Conservation (phyloP, 2,888 invertebrate species). For the Silvanus unidentatus region DNA sequence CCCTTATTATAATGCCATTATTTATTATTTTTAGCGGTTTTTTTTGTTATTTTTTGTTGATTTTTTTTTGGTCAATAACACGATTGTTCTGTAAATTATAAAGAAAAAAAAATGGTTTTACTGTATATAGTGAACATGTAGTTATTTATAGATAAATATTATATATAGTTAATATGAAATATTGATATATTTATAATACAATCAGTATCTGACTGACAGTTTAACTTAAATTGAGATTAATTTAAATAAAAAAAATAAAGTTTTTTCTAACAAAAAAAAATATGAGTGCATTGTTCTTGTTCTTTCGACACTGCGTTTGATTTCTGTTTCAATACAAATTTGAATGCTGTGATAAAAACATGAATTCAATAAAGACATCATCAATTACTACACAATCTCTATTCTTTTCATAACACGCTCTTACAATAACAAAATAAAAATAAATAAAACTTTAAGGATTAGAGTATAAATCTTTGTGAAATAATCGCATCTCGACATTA, state of each 20-base stretch:
- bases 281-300: too few relatives aligned
- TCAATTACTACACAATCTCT: too few relatives aligned
- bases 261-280: too few relatives aligned
- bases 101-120: conserved; percentile 32
- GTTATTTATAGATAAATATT: conserved; percentile 21
- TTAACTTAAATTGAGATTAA: conserved; percentile 37
- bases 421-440: too few relatives aligned
- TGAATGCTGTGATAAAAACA: too few relatives aligned
- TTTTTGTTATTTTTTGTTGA: conserved; percentile 29
- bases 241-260: conserved; percentile 17
- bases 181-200: conserved; percentile 48
- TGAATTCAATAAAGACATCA: too few relatives aligned
- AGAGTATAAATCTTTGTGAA: too few relatives aligned
- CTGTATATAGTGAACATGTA: conserved; percentile 44
- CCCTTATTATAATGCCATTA: conserved; percentile 18
- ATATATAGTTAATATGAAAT: conserved; percentile 40
- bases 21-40: conserved; percentile 14
- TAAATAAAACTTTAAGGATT: too few relatives aligned
- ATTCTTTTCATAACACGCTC: too few relatives aligned
- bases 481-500: conserved; percentile 42
- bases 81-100: conserved; percentile 35
- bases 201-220: conserved; percentile 42
- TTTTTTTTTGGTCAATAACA: conserved; percentile 24
- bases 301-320: too few relatives aligned
- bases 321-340: too few relatives aligned